A percentile compares a stretch with the other conserved stretches of the same genome.
phyloP scores from a whole-genome alignment of 2,797 vertebrate genomes.

The Onychomys leucogaster region DNA sequence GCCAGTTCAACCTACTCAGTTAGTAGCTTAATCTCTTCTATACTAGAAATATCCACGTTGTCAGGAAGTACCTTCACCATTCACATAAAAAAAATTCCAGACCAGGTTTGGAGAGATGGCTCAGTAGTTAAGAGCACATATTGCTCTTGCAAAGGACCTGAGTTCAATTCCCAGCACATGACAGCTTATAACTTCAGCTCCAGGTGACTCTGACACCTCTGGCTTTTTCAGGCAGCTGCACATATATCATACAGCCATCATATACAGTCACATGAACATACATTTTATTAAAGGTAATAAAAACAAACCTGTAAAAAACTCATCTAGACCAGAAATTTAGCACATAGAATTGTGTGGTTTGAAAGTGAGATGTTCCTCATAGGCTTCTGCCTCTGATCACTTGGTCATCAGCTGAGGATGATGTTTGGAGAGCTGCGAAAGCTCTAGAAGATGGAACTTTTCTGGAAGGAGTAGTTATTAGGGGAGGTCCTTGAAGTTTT shows the following conservation, averaged over 20 bases:
- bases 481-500: neutral
- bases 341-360: neutral
- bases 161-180: neutral
- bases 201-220: neutral
- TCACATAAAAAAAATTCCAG: neutral
- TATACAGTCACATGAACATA: neutral
- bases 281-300: neutral
- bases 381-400: neutral
- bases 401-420: neutral
- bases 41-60: neutral
- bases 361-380: neutral
- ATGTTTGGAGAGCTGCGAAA: neutral
- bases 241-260: neutral
- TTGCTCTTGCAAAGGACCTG: neutral
- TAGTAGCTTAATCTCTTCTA: neutral
- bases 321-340: neutral
- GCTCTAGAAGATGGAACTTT: neutral
- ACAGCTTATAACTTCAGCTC: neutral
- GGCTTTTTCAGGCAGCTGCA: neutral
- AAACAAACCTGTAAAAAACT: neutral
- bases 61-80: neutral
- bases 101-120: neutral
- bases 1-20: slow-evolving; percentile 61
- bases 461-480: neutral
- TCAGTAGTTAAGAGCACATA: neutral